Evolutionary conservation across 2,797 vertebrate species (phyloP).

Genomic region (Pangasius krempfi): DNA sequence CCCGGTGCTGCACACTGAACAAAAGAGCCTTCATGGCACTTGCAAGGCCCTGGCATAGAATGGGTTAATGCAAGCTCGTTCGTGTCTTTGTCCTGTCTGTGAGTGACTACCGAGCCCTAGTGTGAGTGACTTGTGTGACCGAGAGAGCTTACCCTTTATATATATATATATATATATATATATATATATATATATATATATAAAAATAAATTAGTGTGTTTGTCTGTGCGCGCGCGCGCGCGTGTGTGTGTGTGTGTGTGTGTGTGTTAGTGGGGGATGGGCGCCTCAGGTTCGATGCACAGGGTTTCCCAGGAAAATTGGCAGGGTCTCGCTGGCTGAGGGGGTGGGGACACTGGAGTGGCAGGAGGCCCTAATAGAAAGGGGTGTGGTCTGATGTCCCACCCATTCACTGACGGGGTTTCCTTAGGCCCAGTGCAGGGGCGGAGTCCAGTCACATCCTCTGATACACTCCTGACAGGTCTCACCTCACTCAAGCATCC

Average conservation of each 20-base stretch:
- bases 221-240: no score
- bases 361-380: conserved; percentile 75
- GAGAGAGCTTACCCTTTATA: background rate
- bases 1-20: conserved; percentile 60
- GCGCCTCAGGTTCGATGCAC: conserved; percentile 76
- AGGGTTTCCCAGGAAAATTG: conserved; percentile 81
- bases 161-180: background rate
- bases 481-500: background rate
- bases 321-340: conserved; percentile 83
- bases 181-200: background rate
- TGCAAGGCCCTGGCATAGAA: conserved; percentile 57
- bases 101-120: conserved; percentile 45
- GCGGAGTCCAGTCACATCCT: conserved; percentile 69
- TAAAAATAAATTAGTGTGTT: background rate
- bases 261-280: conserved; percentile 69
- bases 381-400: conserved; percentile 77
- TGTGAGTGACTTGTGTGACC: background rate
- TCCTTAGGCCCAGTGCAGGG: conserved; percentile 76
- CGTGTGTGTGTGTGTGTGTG: conserved; percentile 12
- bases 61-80: conserved; percentile 69
- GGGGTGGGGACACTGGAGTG: conserved; percentile 65
- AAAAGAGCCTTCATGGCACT: conserved; percentile 73
- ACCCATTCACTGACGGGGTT: conserved; percentile 75
- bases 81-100: conserved; percentile 65
- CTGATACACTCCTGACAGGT: conserved; percentile 57